Evolutionary conservation across 1,140 invertebrate genomes (phyloP), one percentile per base, ranked within the genome.

Genomic region (Apocrypta bakeri): DNA sequence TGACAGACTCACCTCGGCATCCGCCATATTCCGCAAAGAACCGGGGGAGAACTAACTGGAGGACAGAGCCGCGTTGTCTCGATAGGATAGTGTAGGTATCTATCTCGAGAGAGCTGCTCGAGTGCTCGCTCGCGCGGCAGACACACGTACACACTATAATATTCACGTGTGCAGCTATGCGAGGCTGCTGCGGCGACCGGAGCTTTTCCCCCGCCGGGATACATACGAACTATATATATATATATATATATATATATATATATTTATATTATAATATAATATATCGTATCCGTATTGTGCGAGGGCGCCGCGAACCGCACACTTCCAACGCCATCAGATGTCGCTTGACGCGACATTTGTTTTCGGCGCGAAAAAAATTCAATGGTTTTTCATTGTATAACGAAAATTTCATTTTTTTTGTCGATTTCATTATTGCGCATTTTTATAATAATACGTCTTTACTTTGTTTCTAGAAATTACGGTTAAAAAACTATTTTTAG

Each of bases 1-100:
- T 91, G 89, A 91, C 87, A 86, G 71, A 88, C 90, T 91, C 79
- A 91, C 90, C 89, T 91, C 90, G 48, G 87, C 87, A 89, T 90
- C 90, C 89, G 90, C 89, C 90, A 91, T 91, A 88, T 90, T 91
- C 89, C 86, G 83, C 85, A 84, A 86, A 87, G 87, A 88, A 88
- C 87, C 87, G 85, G 86, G 83, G 64, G 61, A 73, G 48, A 56
- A 56, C 48, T 56, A 56, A 56, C 48, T 42, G 48, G 48, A 21
- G 48, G 48, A 56, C 21, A 56, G 17, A 17, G 48, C 48, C 4
- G 48, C 17, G 17, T 56, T 21, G 48, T 21, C 48, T 21, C 6
- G 21, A 56, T 56, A 56, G 48, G 14, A 48, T 48, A 56, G 48
- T 56, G 21, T 56, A 56, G 17, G 6, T 56, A 56, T 48, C 42